Percentiles rank a stretch among this genome's conserved stretches.
phyloP scores from a whole-genome alignment of 2,113 vertebrate species.

The Gopherus evgoodei region DNA sequence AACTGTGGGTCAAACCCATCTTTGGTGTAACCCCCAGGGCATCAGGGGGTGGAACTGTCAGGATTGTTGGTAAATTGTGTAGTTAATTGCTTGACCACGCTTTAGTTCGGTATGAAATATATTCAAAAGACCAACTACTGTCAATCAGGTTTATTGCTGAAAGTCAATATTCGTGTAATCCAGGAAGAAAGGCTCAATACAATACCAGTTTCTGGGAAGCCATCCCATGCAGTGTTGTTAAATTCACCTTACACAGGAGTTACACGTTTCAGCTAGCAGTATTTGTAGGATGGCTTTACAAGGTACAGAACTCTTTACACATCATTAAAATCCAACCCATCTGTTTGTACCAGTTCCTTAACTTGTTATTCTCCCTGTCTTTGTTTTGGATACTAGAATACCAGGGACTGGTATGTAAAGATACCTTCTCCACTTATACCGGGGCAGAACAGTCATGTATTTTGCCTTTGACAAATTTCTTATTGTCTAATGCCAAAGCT shows the following conservation, averaged over 20 bases:
- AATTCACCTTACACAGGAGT: background rate
- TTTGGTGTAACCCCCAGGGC: rapidly evolving
- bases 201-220: background rate
- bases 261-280: background rate
- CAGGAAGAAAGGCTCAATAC: background rate
- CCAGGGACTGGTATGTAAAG: background rate
- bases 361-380: background rate
- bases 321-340: background rate
- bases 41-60: background rate
- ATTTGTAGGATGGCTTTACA: background rate
- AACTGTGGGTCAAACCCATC: background rate
- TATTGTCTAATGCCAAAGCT: background rate
- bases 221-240: background rate
- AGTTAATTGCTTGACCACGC: background rate
- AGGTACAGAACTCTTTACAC: background rate
- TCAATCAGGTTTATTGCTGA: background rate
- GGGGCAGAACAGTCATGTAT: background rate
- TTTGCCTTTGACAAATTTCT: background rate
- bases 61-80: background rate
- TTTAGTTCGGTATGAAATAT: background rate
- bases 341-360: background rate
- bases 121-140: background rate
- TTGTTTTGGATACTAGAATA: background rate
- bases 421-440: background rate
- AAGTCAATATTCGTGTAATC: background rate